Percentiles rank a stretch among this genome's conserved stretches.
Evolutionary conservation across 2,888 invertebrate genomes (phyloP).

Genomic region (Ganaspis brasiliensis): DNA sequence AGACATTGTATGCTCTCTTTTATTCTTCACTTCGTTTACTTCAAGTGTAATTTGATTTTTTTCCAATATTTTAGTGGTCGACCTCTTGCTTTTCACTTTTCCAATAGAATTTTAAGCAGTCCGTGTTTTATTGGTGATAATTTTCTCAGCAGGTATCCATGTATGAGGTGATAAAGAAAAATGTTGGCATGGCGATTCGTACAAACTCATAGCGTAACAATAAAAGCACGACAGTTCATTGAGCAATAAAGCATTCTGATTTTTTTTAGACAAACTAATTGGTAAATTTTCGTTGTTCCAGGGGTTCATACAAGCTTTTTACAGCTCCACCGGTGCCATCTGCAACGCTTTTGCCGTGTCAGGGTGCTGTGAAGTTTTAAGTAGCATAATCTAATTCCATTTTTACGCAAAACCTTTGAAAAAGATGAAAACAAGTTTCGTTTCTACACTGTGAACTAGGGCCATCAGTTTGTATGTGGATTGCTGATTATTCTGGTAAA

Average conservation of each 20-base stretch:
- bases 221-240: conserved; percentile 35
- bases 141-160: conserved; percentile 11
- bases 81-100: not conserved
- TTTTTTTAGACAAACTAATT: conserved; percentile 38
- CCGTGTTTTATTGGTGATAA: not conserved
- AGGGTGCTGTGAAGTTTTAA: conserved; percentile 50
- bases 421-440: no score
- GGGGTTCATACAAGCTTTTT: conserved; percentile 42
- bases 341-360: conserved; percentile 52
- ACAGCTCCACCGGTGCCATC: conserved; percentile 44
- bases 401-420: conserved; percentile 44
- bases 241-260: conserved; percentile 16
- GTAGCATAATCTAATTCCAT: no score
- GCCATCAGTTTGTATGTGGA: conserved; percentile 49
- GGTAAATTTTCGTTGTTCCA: conserved; percentile 29
- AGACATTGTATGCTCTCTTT: not conserved
- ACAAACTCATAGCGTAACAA: conserved; percentile 14
- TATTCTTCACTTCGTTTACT: not conserved
- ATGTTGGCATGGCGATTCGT: conserved; percentile 14
- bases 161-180: conserved; percentile 37
- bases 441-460: conserved; percentile 53
- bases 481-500: conserved; percentile 13
- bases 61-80: not conserved
- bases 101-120: not conserved
- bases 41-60: not conserved